A percentile compares a stretch with the other conserved stretches of the same genome.
Conservation (phyloP, 2,113 vertebrate species). For the Gorsachius goisagi region DNA sequence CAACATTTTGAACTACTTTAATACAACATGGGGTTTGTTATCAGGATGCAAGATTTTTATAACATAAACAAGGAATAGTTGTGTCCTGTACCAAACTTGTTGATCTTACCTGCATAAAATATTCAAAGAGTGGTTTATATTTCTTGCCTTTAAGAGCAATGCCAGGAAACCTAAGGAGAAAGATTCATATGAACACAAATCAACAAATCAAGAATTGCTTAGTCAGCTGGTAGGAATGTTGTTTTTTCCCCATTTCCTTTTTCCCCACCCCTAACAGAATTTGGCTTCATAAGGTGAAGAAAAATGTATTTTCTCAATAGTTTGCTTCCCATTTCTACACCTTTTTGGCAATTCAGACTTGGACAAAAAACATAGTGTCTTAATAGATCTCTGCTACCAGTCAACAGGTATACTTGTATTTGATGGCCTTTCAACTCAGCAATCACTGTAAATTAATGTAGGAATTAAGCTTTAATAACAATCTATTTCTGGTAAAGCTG, state of each 20-base stretch:
- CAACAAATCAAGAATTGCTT: neutral
- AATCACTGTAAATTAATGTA: neutral
- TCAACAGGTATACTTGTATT: neutral
- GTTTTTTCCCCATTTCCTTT: neutral
- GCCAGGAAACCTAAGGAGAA: constrained; percentile 87
- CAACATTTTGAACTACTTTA: neutral
- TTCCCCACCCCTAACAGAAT: neutral
- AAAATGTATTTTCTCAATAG: neutral
- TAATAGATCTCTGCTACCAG: neutral
- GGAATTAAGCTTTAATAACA: neutral
- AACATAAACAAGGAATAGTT: neutral
- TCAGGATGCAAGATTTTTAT: neutral
- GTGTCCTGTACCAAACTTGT: neutral
- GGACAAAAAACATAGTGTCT: accelerated
- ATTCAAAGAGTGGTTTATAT: constrained; percentile 92
- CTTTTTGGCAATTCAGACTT: neutral
- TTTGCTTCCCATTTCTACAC: neutral
- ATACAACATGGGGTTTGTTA: neutral
- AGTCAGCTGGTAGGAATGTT: neutral
- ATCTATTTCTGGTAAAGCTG: neutral
- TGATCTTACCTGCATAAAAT: constrained; percentile 87
- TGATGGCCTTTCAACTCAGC: neutral
- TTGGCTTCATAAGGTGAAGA: neutral
- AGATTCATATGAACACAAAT: neutral
- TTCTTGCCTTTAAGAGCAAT: constrained; percentile 88